Evolutionary conservation across 2,888 invertebrate genomes (phyloP).

Genomic region (Scaptomyza reducta): DNA sequence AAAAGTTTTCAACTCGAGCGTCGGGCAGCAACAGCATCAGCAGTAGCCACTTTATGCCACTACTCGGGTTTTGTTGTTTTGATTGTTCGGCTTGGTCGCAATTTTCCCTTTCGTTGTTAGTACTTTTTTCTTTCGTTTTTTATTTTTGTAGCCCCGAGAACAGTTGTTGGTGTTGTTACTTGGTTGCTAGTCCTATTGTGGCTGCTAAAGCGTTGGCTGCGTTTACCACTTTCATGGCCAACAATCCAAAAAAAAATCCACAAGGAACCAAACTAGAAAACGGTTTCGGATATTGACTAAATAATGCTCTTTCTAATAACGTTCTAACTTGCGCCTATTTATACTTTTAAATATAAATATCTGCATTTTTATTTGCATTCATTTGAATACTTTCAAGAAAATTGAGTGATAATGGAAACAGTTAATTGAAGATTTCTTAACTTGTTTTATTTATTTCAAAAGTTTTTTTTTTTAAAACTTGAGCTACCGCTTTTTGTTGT

Average conservation of each 20-base stretch:
- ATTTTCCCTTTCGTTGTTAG: constrained; percentile 4
- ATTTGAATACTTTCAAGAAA: too few species aligned
- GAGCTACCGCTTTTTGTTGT: too few species aligned
- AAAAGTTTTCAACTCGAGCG: constrained; percentile 70
- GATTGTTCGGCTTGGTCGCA: constrained; percentile 46
- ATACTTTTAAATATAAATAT: too few species aligned
- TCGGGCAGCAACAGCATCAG: constrained; percentile 8
- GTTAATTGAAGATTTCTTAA: too few species aligned
- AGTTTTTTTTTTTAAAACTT: too few species aligned
- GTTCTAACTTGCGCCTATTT: too few species aligned
- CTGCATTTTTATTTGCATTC: too few species aligned
- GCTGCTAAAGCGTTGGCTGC: constrained; percentile 40
- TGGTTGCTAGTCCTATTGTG: constrained; percentile 31
- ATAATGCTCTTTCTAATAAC: background rate
- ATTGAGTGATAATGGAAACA: too few species aligned
- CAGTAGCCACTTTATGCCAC: constrained; percentile 44
- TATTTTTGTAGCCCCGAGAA: background rate
- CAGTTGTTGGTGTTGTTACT: constrained; percentile 24
- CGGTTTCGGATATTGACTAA: background rate
- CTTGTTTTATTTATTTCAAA: too few species aligned
- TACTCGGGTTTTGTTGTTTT: constrained; percentile 41
- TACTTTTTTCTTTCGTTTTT: background rate
- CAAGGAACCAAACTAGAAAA: constrained; percentile 8
- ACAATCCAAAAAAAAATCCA: constrained; percentile 48
- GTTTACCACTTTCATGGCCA: constrained; percentile 64